Base-by-base conservation (phyloP, 2,797 vertebrate genomes). In the Brachyalestes nurse region DNA sequence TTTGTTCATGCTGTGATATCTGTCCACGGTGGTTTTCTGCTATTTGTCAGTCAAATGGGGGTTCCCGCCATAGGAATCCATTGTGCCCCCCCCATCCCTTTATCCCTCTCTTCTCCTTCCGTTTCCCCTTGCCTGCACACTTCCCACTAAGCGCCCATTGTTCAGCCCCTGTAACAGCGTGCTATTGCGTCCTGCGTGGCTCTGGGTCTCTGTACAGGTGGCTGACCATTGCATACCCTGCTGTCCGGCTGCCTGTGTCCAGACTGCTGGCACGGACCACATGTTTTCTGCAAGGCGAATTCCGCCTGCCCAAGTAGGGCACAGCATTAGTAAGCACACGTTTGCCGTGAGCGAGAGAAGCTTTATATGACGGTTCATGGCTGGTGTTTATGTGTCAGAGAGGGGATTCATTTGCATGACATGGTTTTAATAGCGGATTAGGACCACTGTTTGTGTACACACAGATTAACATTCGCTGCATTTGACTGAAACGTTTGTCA, bases 171-270 rank as follows among this genome's bases (percentile, higher is more conserved):
- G 17, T 45, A 23, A 34, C 60, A 34, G 60, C 5, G 61, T 38
- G 17, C 28, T 64, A 58, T 58, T 58, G n/a, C 21, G n/a, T 58
- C n/a, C 57, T n/a, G n/a, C 19, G 17, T 19, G 16, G 17, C 73
- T 75, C 40, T n/a, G 1, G n/a, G 38, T 51, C 45, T 64, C 19
- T 40, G 16, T 19, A 70, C 53, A n/a, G 77, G 66, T 69, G 57
- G 17, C 19, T 2, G 25, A 9, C 23, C 5, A 2, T n/a, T 10
- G 25, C 16, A 12, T 7, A 16, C 28, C 62, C 40, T 62, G 17
- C n/a, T 64, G 40, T 38, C 58, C 57, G 23, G 70, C 64, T 60
- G 72, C 51, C 21, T 60, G 71, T 75, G 38, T 72, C 78, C 77
- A 72, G 28, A 4, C 65, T 28, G 34, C 58, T 71, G 45, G 47